Evolutionary conservation across 1,140 invertebrate species (phyloP).

Genomic region (Hydropsyche tenuis): DNA sequence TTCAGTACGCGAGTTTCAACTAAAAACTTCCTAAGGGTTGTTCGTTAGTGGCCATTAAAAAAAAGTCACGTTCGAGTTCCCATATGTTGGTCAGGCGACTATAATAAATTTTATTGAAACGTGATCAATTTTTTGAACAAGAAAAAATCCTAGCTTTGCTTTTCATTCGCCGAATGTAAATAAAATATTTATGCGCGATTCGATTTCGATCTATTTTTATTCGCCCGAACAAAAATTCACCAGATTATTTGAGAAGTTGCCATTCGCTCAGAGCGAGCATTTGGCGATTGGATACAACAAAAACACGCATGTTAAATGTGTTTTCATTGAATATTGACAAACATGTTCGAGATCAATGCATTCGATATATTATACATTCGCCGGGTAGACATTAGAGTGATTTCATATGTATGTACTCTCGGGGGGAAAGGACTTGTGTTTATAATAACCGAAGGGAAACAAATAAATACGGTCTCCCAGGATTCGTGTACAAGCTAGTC

Average conservation of each 20-base stretch:
- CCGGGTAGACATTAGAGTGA: constrained; percentile 2
- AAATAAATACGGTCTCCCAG: constrained; percentile 25
- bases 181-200: neutral
- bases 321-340: constrained; percentile 8
- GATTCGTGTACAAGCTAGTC: neutral
- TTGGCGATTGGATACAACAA: neutral
- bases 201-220: too few species aligned
- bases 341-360: constrained; percentile 13
- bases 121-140: constrained; percentile 2
- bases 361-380: neutral
- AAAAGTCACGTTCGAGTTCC: neutral
- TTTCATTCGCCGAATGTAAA: too few species aligned
- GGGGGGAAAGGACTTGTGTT: constrained; percentile 24
- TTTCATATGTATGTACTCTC: neutral
- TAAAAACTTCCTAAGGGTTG: too few species aligned
- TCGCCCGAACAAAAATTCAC: too few species aligned
- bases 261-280: neutral
- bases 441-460: constrained; percentile 33
- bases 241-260: too few species aligned
- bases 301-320: constrained; percentile 9
- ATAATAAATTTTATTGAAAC: constrained; percentile 6
- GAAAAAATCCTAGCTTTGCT: neutral
- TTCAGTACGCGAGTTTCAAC: too few species aligned
- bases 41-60: neutral
- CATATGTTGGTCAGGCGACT: neutral